Evolutionary conservation across 2,888 invertebrate genomes (phyloP), one percentile per base, ranked within the genome.

Genomic region (Gortyna flavago): DNA sequence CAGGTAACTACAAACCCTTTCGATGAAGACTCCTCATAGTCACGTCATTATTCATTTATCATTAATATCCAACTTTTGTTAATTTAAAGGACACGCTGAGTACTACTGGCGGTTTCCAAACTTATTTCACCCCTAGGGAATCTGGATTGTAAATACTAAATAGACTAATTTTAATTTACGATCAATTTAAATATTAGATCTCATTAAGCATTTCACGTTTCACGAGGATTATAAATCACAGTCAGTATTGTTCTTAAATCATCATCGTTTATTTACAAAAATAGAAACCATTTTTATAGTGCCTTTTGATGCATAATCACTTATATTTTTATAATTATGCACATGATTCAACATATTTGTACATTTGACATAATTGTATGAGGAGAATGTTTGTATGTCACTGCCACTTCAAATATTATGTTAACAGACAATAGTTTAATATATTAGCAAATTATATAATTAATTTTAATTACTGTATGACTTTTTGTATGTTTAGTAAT

Each of bases 261-360:
- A 93, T 92, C 89, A 89, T 82, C 61, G 57, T 95, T 96, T 96
- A 96, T 96, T 96, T 96, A 96, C 95, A 96, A 96, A 95, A 96
- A 95, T 96, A 95, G 93, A 95, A 95, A 95, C 92, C 88, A 92
- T 92, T 90, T 91, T 78, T 79, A 87, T 85, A 91, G 90, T 91
- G 91, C 89, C 90, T 92, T 90, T 90, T 85, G 77, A 92, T 91
- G 87, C 90, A 89, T 87, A 90, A 91, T 91, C 88, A 90, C 89
- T 87, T 85, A 88, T 89, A 89, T 87, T 90, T 88, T 90, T 89
- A 90, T 90, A 88, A 91, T 92, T 93, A 93, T 93, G 93, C 94
- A 94, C 95, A 93, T 95, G 93, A 94, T 95, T 94, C 88, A 87
- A 89, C 78, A 64, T 85, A 80, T 87, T 87, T 87, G 79, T 87